Conservation (phyloP, 2,113 vertebrate genomes). For the Channa argus region DNA sequence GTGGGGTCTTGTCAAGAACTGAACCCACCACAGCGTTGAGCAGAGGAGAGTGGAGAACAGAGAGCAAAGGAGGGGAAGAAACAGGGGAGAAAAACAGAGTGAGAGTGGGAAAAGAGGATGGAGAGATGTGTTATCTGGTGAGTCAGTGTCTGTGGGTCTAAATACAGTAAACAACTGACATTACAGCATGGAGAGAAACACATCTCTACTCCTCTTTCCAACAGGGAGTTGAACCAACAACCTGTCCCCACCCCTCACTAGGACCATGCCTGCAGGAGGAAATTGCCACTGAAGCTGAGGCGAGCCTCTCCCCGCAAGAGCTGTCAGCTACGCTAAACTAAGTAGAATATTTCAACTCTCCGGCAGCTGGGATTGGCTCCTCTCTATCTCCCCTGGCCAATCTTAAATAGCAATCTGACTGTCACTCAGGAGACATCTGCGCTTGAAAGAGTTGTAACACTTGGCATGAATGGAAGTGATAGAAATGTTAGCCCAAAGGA, state of each 20-base stretch:
- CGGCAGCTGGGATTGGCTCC: slow-evolving; percentile 48
- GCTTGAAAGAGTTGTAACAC: slow-evolving; percentile 64
- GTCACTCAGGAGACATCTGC: slow-evolving; percentile 65
- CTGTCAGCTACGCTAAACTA: slow-evolving; percentile 37
- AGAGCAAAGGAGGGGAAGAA: neutral
- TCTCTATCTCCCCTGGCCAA: slow-evolving; percentile 42
- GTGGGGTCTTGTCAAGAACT: slow-evolving; percentile 78
- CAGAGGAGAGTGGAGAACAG: slow-evolving; percentile 16
- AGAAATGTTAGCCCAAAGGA: slow-evolving; percentile 9
- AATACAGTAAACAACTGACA: too few relatives aligned
- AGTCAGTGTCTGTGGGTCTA: too few relatives aligned
- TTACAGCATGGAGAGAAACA: neutral
- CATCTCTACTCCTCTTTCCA: slow-evolving; percentile 5
- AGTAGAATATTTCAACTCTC: slow-evolving; percentile 61
- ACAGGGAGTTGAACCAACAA: slow-evolving; percentile 43
- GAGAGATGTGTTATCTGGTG: too few relatives aligned
- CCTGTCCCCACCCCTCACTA: slow-evolving; percentile 15
- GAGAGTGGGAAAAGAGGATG: too few relatives aligned
- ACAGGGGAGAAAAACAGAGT: slow-evolving; percentile 26
- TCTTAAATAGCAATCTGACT: slow-evolving; percentile 68
- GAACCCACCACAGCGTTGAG: slow-evolving; percentile 58
- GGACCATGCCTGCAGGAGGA: slow-evolving; percentile 24
- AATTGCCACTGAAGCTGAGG: slow-evolving; percentile 45
- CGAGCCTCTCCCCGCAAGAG: slow-evolving; percentile 19
- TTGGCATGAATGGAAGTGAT: slow-evolving; percentile 25